These are phyloP conservation scores for Mastomys coucha DNA, from an alignment of 2,113 vertebrate species.

Conservation along the genomic window DNA sequence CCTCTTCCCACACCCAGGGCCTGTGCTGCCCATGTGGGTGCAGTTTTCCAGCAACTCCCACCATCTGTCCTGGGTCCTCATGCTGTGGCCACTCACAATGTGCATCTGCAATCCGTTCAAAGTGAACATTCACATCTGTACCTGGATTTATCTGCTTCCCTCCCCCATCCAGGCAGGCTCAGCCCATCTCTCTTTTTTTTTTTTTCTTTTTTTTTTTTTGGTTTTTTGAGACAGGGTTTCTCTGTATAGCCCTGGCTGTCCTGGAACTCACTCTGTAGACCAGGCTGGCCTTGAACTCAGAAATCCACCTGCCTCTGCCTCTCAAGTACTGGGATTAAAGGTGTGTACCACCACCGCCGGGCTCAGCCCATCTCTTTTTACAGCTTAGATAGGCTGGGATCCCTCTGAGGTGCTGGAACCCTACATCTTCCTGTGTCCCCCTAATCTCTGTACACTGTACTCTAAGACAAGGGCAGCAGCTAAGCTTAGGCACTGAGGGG, in stretches of 20 bases:
- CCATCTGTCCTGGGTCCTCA: background rate
- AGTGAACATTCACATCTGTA: background rate
- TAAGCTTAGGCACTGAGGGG: background rate
- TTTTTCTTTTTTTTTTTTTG: no score
- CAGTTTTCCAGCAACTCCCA: background rate
- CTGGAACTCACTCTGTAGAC: no score
- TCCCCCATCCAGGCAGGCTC: background rate
- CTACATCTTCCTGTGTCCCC: background rate
- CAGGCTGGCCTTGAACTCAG: no score
- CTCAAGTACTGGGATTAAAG: no score
- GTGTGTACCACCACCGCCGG: no score
- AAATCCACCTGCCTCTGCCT: no score
- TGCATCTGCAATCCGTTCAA: background rate
- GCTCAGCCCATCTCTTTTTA: no score
- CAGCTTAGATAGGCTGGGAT: background rate
- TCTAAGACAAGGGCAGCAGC: background rate
- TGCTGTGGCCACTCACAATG: background rate
- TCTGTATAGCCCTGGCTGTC: no score
- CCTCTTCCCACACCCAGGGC: background rate
- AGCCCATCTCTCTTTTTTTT: background rate
- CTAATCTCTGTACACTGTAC: background rate
- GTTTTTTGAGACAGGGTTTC: no score
- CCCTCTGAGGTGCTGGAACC: background rate
- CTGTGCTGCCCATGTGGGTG: background rate
- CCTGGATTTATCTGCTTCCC: background rate